A percentile compares a stretch with the other conserved stretches of the same genome.
These are phyloP conservation scores for Blera fallax DNA, from an alignment of 2,888 invertebrate genomes.

Conservation along the genomic window DNA sequence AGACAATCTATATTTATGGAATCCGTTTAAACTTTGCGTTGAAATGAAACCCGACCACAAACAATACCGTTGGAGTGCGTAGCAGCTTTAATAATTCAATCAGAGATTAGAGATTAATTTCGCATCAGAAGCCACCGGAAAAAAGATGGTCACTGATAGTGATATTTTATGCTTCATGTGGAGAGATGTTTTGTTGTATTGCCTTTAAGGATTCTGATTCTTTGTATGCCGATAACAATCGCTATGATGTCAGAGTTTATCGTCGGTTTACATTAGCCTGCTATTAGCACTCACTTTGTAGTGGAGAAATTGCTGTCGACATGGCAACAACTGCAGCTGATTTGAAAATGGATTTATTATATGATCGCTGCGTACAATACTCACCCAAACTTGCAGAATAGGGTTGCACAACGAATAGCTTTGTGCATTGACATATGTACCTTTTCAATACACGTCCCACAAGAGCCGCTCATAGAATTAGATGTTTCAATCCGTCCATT, in stretches of 20 bases:
- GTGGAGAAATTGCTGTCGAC: not conserved
- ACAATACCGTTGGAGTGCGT: constrained; percentile 43
- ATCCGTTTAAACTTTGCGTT: constrained; percentile 44
- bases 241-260: constrained; percentile 15
- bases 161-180: constrained; percentile 33
- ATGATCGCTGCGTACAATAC: no score
- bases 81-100: constrained; percentile 58
- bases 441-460: no score
- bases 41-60: constrained; percentile 20
- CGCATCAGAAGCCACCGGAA: constrained; percentile 14
- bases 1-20: constrained; percentile 47
- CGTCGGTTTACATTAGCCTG: not conserved
- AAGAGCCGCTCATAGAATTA: no score
- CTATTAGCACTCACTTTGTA: constrained; percentile 35
- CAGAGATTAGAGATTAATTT: constrained; percentile 55
- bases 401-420: no score
- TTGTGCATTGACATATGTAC: no score
- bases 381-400: no score
- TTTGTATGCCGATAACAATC: constrained; percentile 26
- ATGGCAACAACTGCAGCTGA: not conserved
- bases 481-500: no score
- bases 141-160: constrained; percentile 43
- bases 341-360: not conserved
- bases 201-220: not conserved
- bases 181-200: constrained; percentile 6